A percentile compares a stretch with the other conserved stretches of the same genome.
These are phyloP conservation scores for Gopherus evgoodei DNA, from an alignment of 2,113 vertebrate species.

Conservation along the genomic window DNA sequence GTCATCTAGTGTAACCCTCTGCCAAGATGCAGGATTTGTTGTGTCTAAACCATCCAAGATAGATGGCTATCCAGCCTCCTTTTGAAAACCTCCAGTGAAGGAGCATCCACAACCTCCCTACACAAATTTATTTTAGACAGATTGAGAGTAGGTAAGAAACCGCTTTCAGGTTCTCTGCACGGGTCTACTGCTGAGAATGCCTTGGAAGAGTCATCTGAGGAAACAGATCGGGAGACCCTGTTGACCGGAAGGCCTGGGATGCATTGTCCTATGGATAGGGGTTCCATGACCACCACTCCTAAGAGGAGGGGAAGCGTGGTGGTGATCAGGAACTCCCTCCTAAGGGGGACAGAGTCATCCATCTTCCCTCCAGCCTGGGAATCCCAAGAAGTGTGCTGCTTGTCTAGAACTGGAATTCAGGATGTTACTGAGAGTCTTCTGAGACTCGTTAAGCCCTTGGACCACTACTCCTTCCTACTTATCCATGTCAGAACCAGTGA, in stretches of 20 bases:
- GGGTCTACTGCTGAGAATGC: too few species aligned
- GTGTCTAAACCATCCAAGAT: too few species aligned
- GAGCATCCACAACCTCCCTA: too few species aligned
- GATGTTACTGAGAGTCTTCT: neutral
- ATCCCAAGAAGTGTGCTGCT: neutral
- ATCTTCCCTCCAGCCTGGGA: neutral
- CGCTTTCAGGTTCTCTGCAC: too few species aligned
- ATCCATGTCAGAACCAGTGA: neutral
- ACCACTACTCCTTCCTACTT: neutral
- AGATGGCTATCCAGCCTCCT: too few species aligned
- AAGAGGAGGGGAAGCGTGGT: neutral
- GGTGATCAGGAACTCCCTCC: neutral
- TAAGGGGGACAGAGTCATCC: neutral
- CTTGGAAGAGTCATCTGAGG: neutral
- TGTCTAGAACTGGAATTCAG: neutral
- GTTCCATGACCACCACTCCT: neutral
- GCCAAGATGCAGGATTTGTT: too few species aligned
- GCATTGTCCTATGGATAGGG: neutral
- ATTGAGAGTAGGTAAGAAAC: too few species aligned
- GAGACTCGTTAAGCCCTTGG: neutral
- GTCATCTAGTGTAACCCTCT: too few species aligned
- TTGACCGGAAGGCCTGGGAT: neutral
- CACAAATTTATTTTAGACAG: too few species aligned
- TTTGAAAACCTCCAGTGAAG: too few species aligned
- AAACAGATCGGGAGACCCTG: neutral